Conservation (phyloP, 2,888 invertebrate species). For the Ferrisia virgata region DNA sequence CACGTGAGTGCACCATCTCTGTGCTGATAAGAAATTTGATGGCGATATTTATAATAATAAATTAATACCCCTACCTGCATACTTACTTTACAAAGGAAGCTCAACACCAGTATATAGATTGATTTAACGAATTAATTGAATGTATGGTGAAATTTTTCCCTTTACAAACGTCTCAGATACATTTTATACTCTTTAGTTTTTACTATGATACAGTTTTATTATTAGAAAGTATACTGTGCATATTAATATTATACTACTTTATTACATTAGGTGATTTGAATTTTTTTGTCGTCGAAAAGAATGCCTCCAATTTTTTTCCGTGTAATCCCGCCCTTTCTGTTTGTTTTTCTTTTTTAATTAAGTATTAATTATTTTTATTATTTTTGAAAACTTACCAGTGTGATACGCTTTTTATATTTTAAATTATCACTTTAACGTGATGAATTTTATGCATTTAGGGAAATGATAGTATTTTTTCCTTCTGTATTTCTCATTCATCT, state of each 20-base stretch:
- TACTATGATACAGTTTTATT: neutral
- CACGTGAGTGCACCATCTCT: neutral
- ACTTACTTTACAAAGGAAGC: neutral
- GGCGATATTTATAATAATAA: neutral
- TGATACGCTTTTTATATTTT: constrained; percentile 32
- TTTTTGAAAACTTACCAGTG: constrained; percentile 19
- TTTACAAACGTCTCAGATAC: neutral
- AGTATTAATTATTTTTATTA: neutral
- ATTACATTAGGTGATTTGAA: neutral
- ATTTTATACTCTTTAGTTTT: neutral
- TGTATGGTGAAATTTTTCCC: neutral
- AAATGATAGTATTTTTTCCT: neutral
- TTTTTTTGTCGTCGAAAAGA: neutral
- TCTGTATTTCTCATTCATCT: neutral
- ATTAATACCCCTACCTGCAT: too few species aligned
- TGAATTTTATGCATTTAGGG: constrained; percentile 29
- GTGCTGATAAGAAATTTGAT: neutral
- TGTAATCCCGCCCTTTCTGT: neutral
- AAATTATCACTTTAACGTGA: constrained; percentile 11
- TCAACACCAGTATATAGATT: neutral
- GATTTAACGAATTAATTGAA: neutral
- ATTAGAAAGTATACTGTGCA: neutral
- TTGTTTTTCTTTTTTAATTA: neutral
- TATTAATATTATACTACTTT: neutral
- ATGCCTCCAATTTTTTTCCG: neutral